Percentiles rank a stretch among this genome's conserved stretches.
Evolutionary conservation across 2,113 vertebrate species (phyloP).

Genomic region (Sinocyclocheilus grahami): DNA sequence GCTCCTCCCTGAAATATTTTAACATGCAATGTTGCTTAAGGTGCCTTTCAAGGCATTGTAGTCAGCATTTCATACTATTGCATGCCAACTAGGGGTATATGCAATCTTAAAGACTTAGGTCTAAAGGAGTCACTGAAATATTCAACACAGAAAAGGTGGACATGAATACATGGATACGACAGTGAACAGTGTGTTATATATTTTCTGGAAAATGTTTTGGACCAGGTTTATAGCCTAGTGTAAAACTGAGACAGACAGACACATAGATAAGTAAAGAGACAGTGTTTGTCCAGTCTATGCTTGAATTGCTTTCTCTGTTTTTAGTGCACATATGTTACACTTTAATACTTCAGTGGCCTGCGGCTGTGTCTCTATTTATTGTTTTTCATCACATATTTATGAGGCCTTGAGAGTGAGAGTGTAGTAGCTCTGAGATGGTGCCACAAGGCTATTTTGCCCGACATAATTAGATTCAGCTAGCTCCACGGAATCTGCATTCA

Average conservation of each 20-base stretch:
- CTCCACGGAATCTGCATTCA: not conserved
- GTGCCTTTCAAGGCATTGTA: not conserved
- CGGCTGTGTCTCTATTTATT: slow-evolving; percentile 52
- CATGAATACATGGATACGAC: not conserved
- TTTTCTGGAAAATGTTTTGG: not conserved
- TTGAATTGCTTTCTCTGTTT: not conserved
- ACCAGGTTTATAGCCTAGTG: not conserved
- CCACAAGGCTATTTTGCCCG: not conserved
- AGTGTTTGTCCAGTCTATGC: not conserved
- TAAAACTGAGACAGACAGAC: too few relatives aligned
- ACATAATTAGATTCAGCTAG: not conserved
- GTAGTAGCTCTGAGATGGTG: not conserved
- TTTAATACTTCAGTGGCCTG: slow-evolving; percentile 15
- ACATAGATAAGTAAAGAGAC: not conserved
- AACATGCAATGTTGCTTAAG: not conserved
- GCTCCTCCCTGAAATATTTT: slow-evolving; percentile 3
- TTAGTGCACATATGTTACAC: not conserved
- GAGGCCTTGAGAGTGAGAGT: slow-evolving; percentile 26
- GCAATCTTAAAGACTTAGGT: not conserved
- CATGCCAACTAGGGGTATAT: not conserved
- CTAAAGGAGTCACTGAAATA: not conserved
- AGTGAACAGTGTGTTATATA: not conserved
- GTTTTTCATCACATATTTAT: slow-evolving; percentile 57
- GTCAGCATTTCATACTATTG: not conserved
- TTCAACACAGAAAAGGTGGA: not conserved